Base-by-base conservation (phyloP, 92 coral and sea anemone species). In the Paramuricea clavata region DNA sequence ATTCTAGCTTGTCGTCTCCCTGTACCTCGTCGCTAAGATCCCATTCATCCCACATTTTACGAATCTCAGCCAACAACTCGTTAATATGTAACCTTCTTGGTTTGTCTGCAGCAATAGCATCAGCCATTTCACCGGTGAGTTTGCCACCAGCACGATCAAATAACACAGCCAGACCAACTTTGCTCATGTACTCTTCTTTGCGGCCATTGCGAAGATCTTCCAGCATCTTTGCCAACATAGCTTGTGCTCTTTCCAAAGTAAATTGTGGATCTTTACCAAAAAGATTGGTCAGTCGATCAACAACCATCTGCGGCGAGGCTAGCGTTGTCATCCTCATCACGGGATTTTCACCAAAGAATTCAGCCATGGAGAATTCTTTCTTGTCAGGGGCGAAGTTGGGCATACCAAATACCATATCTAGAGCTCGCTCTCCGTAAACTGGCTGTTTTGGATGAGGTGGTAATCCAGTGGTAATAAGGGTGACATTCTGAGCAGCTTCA, bases 401-500 rank as follows among this genome's bases (percentile, higher is more conserved):
- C 75, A 90, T 79, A 84, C 88, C 93, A 28, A 90, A 90, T 41
- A 86, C 90, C 82, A 90, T 33, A 65, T 90, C 93, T 69, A 90
- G 81, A 44, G 93, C 91, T 71, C 93, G 79, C 19, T 89, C 86
- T 10, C 92, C 89, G 64, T 89, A 89, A 69, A 89, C 64, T 34
- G 83, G 81, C 34, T 89, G 92, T 59, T 85, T 89, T 15, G 89
- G 88, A 69, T 90, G 90, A 16, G 92, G 89, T 0, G 83, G 72
- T 77, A 85, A 23, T 3, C 87, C 92, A n/a, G 92, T 89, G 49
- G 92, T 89, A 65, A 89, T 85, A 75, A 39, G 43, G 73, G 92
- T 89, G 75, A 89, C 89, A 32, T 69, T 85, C 69, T 87, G 82
- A 42, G 92, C 95, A n/a, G 95, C 95, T 9, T 93, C 86, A 26